These are phyloP conservation scores for Bombus haemorrhoidalis DNA, from an alignment of 1,140 invertebrate species.

Conservation along the genomic window DNA sequence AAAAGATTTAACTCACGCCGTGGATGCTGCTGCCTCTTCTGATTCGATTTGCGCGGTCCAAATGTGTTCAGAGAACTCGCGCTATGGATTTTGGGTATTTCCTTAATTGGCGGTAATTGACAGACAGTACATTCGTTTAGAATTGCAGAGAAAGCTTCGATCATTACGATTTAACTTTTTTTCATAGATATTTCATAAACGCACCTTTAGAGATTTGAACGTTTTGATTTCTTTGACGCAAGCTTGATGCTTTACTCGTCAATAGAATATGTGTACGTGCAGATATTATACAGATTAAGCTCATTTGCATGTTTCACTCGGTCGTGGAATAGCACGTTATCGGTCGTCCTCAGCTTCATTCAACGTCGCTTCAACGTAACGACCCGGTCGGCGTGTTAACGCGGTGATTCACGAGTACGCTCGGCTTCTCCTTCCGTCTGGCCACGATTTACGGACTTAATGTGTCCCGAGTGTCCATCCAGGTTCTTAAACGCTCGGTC, in stretches of 20 bases:
- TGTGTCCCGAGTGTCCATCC: constrained; percentile 68
- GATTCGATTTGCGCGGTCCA: background rate
- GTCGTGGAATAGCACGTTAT: constrained; percentile 15
- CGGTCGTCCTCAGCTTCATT: constrained; percentile 53
- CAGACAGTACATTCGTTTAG: no score
- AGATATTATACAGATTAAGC: background rate
- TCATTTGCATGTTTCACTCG: background rate
- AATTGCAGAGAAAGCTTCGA: no score
- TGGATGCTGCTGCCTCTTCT: background rate
- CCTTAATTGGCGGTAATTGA: no score
- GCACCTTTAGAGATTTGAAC: no score
- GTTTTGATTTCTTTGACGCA: background rate
- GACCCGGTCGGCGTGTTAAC: constrained; percentile 41
- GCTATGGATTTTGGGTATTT: no score
- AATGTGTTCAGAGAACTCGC: background rate
- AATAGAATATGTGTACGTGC: background rate
- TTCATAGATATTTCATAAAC: no score
- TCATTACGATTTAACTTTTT: no score
- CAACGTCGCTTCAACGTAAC: constrained; percentile 50
- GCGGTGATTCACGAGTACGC: constrained; percentile 56
- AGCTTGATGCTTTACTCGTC: background rate
- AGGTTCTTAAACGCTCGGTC: constrained; percentile 62
- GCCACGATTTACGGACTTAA: constrained; percentile 59
- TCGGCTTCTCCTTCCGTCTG: constrained; percentile 48
- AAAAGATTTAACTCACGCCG: constrained; percentile 14